Conservation (phyloP, 35 echinoderm and acorn worm species). For the Diadema setosum region DNA sequence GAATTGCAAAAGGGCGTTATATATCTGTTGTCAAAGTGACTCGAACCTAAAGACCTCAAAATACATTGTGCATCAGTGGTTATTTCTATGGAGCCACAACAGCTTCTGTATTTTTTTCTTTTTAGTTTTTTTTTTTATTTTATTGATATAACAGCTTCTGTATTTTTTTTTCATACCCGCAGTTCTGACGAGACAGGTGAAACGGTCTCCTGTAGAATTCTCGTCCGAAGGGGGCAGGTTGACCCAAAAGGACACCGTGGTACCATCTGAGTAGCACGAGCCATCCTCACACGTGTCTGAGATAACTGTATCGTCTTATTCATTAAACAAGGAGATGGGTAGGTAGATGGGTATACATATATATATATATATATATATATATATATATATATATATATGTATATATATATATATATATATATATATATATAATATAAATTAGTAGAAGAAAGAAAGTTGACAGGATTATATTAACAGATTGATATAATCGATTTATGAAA, state of each 20-base stretch:
- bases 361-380: neutral
- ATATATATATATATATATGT: neutral
- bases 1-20: too few species aligned
- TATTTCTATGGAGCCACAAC: too few species aligned
- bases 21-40: too few species aligned
- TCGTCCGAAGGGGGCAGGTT: neutral
- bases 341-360: too few species aligned
- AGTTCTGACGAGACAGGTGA: neutral
- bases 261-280: neutral
- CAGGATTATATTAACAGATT: neutral
- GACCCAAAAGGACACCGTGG: neutral
- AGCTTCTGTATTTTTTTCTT: too few species aligned
- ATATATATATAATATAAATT: neutral
- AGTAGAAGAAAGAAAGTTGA: neutral
- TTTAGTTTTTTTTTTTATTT: too few species aligned
- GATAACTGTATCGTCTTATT: neutral
- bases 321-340: neutral
- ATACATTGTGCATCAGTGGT: too few species aligned
- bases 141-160: too few species aligned
- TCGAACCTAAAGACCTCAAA: too few species aligned
- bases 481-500: too few species aligned
- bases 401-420: neutral
- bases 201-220: neutral
- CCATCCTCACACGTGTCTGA: neutral
- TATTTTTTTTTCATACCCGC: too few species aligned